Base-by-base conservation (phyloP, 1,140 invertebrate genomes). In the Drosophila nigrodunni region DNA sequence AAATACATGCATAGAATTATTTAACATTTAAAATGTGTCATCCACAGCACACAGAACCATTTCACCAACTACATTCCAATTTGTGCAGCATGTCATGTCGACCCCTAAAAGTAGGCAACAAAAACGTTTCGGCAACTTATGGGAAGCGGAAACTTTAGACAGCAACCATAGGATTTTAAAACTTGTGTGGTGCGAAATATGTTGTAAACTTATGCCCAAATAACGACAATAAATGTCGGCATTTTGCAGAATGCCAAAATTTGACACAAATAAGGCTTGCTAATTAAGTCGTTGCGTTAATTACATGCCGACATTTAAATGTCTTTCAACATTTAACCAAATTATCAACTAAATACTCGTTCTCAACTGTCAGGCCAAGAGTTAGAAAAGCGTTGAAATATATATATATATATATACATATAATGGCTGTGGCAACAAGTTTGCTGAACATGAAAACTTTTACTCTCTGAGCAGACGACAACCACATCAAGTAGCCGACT, bases 241-340 rank as follows among this genome's bases (percentile, higher is more conserved):
- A n/a, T 37, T 55, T 55, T 55, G 13, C 34, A 18, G n/a, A 18
- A 55, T 13, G 13, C 9, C 8, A 39, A 15, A 55, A 41, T 58
- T 7, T 43, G n/a, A 43, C 35, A 25, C 37, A 35, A 55, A 18
- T 55, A 15, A 15, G 30, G 34, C 13, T 10, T 37, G 52, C 35
- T 37, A 55, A 37, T 55, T 37, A 58, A 58, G 39, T 58, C 15
- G 39, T 58, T 43, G 18, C 55, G 18, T 43, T 58, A 58, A 58
- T 58, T 58, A 58, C 35, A 43, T 58, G 35, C 55, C 15, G 39
- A 43, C 35, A 58, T 13, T 41, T 57, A 37, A 54, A 30, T 54
- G 50, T 54, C 25, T 34, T 35, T 35, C 50, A 54, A 21, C 50
- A 21, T 54, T 54, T 55, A 55, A 55, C 52, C 15, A 55, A 55